Evolutionary conservation across 2,113 vertebrate species (phyloP).

Genomic region (Aphyosemion australe): DNA sequence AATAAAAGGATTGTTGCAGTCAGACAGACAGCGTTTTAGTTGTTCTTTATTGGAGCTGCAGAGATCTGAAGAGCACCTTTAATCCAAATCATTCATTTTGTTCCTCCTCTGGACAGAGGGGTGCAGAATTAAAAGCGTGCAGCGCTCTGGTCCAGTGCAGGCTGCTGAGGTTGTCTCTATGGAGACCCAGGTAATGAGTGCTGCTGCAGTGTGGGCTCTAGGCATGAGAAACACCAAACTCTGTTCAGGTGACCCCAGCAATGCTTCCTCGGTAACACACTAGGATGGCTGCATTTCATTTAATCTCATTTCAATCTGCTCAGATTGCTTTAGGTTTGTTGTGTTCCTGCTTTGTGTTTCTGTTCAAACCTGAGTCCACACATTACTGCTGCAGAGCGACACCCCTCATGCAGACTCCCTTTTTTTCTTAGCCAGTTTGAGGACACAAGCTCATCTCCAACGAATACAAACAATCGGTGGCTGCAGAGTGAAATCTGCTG

Average conservation of each 20-base stretch:
- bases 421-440: conserved; percentile 47
- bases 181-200: conserved; percentile 78
- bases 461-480: conserved; percentile 53
- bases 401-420: conserved; percentile 17
- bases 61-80: conserved; percentile 29
- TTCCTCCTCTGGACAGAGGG: conserved; percentile 36
- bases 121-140: conserved; percentile 63
- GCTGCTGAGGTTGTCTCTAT: conserved; percentile 79
- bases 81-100: conserved; percentile 36
- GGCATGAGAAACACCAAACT: conserved; percentile 55
- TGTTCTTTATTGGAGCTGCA: conserved; percentile 22
- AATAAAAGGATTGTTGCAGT: conserved; percentile 24
- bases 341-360: too few species aligned
- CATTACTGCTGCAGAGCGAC: conserved; percentile 18
- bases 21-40: conserved; percentile 18
- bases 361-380: not conserved
- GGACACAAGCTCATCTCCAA: conserved; percentile 53
- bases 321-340: not conserved
- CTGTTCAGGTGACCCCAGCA: conserved; percentile 69
- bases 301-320: not conserved
- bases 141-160: conserved; percentile 61
- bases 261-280: conserved; percentile 22
- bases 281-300: not conserved
- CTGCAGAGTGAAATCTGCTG: conserved; percentile 62
- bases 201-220: conserved; percentile 68